These are phyloP conservation scores for Myxocyprinus asiaticus DNA, from an alignment of 2,113 vertebrate genomes.

Conservation along the genomic window DNA sequence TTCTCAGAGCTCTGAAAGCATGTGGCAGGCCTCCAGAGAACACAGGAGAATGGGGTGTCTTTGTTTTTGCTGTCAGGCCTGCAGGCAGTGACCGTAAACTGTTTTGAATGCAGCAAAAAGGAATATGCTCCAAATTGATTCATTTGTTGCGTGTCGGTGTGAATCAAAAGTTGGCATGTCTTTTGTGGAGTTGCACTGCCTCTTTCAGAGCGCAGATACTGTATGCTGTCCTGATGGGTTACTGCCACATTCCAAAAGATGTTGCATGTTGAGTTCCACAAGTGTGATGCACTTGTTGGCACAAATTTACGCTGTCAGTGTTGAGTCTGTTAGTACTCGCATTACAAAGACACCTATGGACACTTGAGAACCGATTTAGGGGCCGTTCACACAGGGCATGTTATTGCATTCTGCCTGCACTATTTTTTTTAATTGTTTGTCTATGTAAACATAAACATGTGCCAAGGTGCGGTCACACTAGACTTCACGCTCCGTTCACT, in stretches of 20 bases:
- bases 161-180: not conserved
- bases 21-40: slow-evolving; percentile 58
- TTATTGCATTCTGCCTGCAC: too few species aligned
- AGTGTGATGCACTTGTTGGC: slow-evolving; percentile 39
- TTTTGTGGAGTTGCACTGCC: not conserved
- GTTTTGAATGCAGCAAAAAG: slow-evolving; percentile 1
- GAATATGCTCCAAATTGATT: not conserved
- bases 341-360: too few species aligned
- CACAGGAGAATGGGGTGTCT: slow-evolving; percentile 66
- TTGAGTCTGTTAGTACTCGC: slow-evolving; percentile 2
- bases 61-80: slow-evolving; percentile 58
- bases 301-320: slow-evolving; percentile 9
- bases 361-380: too few species aligned
- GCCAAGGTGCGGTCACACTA: too few species aligned
- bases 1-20: slow-evolving; percentile 59
- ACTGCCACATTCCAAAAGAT: slow-evolving; percentile 16
- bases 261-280: slow-evolving; percentile 25
- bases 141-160: too few species aligned
- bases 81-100: slow-evolving; percentile 66
- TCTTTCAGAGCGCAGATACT: not conserved
- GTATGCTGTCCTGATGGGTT: not conserved
- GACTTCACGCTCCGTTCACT: too few species aligned
- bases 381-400: too few species aligned
- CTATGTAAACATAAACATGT: too few species aligned
- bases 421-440: too few species aligned